Base-by-base conservation (phyloP, 2,888 invertebrate species). In the Biston betularia region DNA sequence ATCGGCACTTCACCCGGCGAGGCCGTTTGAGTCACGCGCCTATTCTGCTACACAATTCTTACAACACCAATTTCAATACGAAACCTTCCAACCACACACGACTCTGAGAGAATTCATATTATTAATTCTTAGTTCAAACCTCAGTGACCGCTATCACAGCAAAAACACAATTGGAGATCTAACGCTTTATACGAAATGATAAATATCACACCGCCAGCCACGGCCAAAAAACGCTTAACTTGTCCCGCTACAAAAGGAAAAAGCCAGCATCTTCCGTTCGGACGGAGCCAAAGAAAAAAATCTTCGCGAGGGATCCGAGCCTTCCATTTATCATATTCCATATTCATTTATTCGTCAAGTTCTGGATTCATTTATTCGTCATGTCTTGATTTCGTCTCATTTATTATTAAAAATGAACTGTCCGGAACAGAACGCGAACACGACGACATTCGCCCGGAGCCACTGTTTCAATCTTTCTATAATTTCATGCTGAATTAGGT, bases 401-500 rank as follows among this genome's bases (percentile, higher is more conserved):
- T 94, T 94, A 93, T 93, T 94, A 94, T 94, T 94, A 94, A 94
- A 94, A 94, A 94, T 94, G 94, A 94, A 92, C 93, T 94, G 94
- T 94, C 94, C 88, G 80, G 79, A 89, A 85, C 94, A 94, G 91
- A 88, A 82, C 82, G 86, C 80, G 87, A 84, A 84, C 81, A 68
- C 59, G 63, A 87, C 85, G 88, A 89, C 89, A 85, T 86, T 85
- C 85, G 87, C 85, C 86, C 80, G 81, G 83, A 87, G 90, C 90
- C 88, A 91, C 90, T 89, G 91, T 91, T 93, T 90, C 92, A 90
- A 92, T 90, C 91, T 91, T 83, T 82, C 85, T 85, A 89, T 92
- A 90, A 92, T 93, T 92, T 92, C 87, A 89, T 88, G 89, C 86
- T 82, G 85, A 90, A 92, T 90, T 90, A 87, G 90, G 87, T 88